Evolutionary conservation across 2,888 invertebrate genomes (phyloP), one percentile per base, ranked within the genome.

Genomic region (Nephrotoma guestfalica): DNA sequence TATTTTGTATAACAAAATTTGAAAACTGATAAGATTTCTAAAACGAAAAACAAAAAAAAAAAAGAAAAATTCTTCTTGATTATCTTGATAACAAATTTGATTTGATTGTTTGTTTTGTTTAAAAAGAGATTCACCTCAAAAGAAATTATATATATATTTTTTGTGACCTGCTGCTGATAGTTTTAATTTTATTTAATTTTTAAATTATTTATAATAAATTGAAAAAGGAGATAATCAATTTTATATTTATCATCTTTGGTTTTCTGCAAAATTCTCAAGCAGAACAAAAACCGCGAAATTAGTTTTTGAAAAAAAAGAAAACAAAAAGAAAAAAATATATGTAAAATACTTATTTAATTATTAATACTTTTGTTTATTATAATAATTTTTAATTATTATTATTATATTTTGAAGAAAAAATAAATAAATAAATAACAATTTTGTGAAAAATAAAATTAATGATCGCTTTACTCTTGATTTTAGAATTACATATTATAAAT

Each of bases 211-310:
- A 30, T 30, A 71, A 71, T 71, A 71, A 71, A 71, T 84, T 84
- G 41, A 41, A 84, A 84, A 41, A 84, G 42, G 47, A 15, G 41
- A 15, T 30, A 30, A 71, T 30, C 30, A 18, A 71, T 30, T 71
- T 57, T 30, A 30, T 30, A 30, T 71, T 71, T 71, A 71, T 84
- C 84, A 84, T 84, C 84, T 84, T 84, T 84, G 84, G 41, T 15
- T 84, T 84, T 91, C 91, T 91, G 91, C 91, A 91, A 91, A 90
- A 91, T 71, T 86, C 91, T 91, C 91, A 91, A 91, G 91, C 91
- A 91, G 91, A 91, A 91, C 90, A 91, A 90, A 90, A 90, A 91
- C 90, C 91, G 90, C 90, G 90, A 90, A 90, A 90, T 91, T 91
- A 90, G 90, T 91, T 90, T 90, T 89, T 71, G 71, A 71, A 71